Evolutionary conservation across 1,140 invertebrate genomes (phyloP).

Genomic region (Macrosteles quadrilineatus): DNA sequence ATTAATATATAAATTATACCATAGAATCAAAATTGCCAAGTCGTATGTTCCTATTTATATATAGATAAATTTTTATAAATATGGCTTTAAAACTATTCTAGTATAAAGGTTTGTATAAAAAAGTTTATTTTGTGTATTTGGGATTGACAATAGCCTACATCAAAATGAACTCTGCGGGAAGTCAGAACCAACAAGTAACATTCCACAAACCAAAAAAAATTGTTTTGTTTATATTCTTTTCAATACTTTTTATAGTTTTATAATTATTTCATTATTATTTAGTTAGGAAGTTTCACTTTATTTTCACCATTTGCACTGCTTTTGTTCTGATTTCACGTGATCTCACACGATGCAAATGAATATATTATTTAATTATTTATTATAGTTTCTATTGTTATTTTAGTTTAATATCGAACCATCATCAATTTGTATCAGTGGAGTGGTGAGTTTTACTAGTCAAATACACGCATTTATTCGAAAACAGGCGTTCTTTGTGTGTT

Average conservation of each 20-base stretch:
- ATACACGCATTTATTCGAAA: slow-evolving; percentile 37
- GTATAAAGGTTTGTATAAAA: slow-evolving; percentile 29
- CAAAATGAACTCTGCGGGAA: slow-evolving; percentile 11
- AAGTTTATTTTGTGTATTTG: slow-evolving; percentile 30
- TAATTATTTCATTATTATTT: slow-evolving; percentile 19
- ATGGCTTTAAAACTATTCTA: slow-evolving; percentile 28
- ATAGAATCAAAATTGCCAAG: slow-evolving; percentile 31
- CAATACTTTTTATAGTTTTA: slow-evolving; percentile 6
- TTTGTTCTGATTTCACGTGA: slow-evolving; percentile 38
- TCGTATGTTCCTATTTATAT: slow-evolving; percentile 32
- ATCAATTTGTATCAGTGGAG: slow-evolving; percentile 38
- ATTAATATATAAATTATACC: slow-evolving; percentile 25
- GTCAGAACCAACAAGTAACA: background rate
- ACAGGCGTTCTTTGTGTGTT: slow-evolving; percentile 39
- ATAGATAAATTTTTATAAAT: slow-evolving; percentile 28
- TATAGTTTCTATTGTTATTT: slow-evolving; percentile 34
- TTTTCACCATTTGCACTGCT: slow-evolving; percentile 25
- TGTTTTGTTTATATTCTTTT: slow-evolving; percentile 10
- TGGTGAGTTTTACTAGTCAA: slow-evolving; percentile 47
- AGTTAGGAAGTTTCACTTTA: slow-evolving; percentile 28
- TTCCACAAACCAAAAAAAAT: slow-evolving; percentile 9
- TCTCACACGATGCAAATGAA: slow-evolving; percentile 37
- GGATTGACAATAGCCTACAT: slow-evolving; percentile 21
- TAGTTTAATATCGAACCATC: slow-evolving; percentile 24
- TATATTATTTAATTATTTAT: slow-evolving; percentile 36